Percentiles rank a stretch among this genome's conserved stretches.
Conservation (phyloP, 1,140 invertebrate genomes). For the Aphelenchoides besseyi region DNA sequence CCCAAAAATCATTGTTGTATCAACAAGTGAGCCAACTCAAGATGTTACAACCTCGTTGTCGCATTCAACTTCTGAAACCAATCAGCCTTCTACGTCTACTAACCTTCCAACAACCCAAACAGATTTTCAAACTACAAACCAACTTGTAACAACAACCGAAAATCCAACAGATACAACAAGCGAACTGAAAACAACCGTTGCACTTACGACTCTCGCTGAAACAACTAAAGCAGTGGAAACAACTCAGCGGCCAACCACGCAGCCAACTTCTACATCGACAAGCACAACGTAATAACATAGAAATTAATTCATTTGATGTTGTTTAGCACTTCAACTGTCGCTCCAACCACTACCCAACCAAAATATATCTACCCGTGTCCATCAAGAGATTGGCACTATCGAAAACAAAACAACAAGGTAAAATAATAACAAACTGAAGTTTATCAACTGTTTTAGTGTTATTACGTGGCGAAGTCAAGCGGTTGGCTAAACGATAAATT, state of each 20-base stretch:
- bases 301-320: too few species aligned
- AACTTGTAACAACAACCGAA: too few species aligned
- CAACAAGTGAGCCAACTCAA: too few species aligned
- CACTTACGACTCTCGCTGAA: not conserved
- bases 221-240: too few species aligned
- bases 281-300: not conserved
- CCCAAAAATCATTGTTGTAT: too few species aligned
- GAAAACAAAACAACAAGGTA: not conserved
- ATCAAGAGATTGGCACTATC: not conserved
- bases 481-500: not conserved
- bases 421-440: not conserved
- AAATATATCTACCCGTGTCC: not conserved
- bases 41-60: too few species aligned
- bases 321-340: too few species aligned
- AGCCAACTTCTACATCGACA: not conserved
- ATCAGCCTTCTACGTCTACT: too few species aligned
- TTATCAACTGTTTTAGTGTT: not conserved
- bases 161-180: not conserved
- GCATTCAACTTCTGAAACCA: too few species aligned
- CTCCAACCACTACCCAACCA: not conserved
- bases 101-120: too few species aligned
- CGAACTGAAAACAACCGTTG: not conserved
- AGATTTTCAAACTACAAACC: too few species aligned
- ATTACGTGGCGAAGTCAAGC: not conserved
- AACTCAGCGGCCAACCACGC: too few species aligned